Percentiles rank a stretch among this genome's conserved stretches.
Conservation (phyloP, 2,888 invertebrate genomes). For the Heteropelma amictum region DNA sequence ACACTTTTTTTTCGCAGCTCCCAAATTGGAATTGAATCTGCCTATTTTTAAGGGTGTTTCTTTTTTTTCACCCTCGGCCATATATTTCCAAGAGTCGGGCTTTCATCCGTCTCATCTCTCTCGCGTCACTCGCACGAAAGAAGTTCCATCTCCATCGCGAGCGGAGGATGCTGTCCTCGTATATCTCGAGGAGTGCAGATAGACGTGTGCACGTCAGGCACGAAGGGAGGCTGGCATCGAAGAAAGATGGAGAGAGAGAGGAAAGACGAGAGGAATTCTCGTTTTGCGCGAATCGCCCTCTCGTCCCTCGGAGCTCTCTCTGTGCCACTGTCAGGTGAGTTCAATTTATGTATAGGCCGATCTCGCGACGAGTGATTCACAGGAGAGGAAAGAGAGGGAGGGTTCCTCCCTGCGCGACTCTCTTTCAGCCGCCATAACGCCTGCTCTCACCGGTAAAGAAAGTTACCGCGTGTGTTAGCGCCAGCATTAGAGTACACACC, state of each 20-base stretch:
- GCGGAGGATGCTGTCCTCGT: conserved; percentile 46
- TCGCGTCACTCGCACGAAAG: conserved; percentile 26
- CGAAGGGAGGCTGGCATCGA: conserved; percentile 57
- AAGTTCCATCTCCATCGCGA: conserved; percentile 3
- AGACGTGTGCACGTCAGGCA: conserved; percentile 42
- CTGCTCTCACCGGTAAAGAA: conserved; percentile 33
- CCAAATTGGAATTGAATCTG: too few relatives aligned
- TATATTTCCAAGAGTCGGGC: conserved; percentile 14
- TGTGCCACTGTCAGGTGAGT: conserved; percentile 61
- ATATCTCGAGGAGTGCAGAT: conserved; percentile 31
- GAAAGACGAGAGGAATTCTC: conserved; percentile 54
- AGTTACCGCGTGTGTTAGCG: conserved; percentile 52
- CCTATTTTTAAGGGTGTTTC: background rate
- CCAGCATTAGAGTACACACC: conserved; percentile 2
- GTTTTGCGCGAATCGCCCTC: conserved; percentile 34
- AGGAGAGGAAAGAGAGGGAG: background rate
- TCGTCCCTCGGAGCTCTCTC: conserved; percentile 54
- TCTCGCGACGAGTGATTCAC: conserved; percentile 60
- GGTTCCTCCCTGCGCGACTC: conserved; percentile 36
- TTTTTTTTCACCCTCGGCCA: background rate
- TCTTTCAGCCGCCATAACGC: conserved; percentile 36
- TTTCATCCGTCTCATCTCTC: conserved; percentile 17
- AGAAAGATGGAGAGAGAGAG: conserved; percentile 48
- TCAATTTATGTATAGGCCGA: conserved; percentile 61
- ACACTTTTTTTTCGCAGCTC: background rate